Evolutionary conservation across 2,113 vertebrate species (phyloP).

Genomic region (Pterocles orientalis): DNA sequence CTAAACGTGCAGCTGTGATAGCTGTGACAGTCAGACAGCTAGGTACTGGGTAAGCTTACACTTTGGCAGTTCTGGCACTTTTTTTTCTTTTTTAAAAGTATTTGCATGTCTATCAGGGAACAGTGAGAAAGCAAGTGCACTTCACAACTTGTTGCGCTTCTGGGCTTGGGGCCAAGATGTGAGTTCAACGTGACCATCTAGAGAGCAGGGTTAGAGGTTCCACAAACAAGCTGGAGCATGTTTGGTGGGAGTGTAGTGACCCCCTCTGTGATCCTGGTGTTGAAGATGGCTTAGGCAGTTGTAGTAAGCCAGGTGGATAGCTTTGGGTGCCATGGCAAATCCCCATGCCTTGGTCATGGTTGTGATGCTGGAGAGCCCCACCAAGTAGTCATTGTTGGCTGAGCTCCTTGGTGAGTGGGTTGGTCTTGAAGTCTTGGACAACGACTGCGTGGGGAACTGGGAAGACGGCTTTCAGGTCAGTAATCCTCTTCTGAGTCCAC

Average conservation of each 20-base stretch:
- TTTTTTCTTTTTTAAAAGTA: neutral
- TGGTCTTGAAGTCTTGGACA: neutral
- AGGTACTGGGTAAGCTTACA: neutral
- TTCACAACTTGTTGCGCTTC: neutral
- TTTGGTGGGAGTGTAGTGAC: neutral
- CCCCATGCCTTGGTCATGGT: neutral
- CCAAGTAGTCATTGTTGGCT: neutral
- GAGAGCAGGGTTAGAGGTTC: neutral
- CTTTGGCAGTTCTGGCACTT: neutral
- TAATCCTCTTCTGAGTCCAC: neutral
- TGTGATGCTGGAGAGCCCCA: neutral
- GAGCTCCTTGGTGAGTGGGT: neutral
- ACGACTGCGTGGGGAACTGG: neutral
- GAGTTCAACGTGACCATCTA: rapidly evolving
- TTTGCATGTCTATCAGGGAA: neutral
- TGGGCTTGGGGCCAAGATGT: neutral
- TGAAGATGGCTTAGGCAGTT: neutral
- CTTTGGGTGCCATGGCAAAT: neutral
- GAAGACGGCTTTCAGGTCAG: neutral
- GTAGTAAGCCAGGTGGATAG: neutral
- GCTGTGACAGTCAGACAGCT: constrained; percentile 56
- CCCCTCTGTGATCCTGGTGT: neutral
- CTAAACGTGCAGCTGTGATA: constrained; percentile 57
- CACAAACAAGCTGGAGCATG: neutral
- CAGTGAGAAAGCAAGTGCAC: neutral